These are phyloP conservation scores for Heteronetta atricapilla DNA, from an alignment of 2,113 vertebrate species.

Conservation along the genomic window DNA sequence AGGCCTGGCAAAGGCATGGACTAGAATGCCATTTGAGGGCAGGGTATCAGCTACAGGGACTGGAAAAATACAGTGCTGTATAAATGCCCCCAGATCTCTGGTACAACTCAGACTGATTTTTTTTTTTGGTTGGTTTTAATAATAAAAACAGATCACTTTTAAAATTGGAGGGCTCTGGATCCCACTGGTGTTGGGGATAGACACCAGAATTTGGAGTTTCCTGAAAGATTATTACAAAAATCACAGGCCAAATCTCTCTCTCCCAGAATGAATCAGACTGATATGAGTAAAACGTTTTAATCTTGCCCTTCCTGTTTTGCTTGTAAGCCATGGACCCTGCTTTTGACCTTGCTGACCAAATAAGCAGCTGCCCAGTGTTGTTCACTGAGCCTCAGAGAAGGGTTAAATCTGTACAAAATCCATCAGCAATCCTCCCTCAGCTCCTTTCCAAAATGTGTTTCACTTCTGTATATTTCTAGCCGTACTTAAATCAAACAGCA, in stretches of 20 bases:
- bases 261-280: neutral
- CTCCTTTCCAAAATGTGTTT: neutral
- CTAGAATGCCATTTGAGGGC: neutral
- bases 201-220: neutral
- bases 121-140: neutral
- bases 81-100: neutral
- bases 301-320: neutral
- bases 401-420: neutral
- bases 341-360: neutral
- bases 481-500: neutral
- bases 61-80: neutral
- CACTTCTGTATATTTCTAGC: neutral
- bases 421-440: too few species aligned
- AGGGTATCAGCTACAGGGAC: neutral
- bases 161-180: neutral
- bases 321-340: neutral
- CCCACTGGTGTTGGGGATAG: neutral
- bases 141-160: neutral
- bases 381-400: neutral
- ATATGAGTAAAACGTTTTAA: neutral
- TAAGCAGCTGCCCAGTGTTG: neutral
- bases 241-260: neutral
- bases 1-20: neutral
- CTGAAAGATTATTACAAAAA: neutral
- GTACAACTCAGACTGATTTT: neutral